Percentiles rank a stretch among this genome's conserved stretches.
phyloP scores from a whole-genome alignment of 2,888 invertebrate genomes.

The Allacma fusca region DNA sequence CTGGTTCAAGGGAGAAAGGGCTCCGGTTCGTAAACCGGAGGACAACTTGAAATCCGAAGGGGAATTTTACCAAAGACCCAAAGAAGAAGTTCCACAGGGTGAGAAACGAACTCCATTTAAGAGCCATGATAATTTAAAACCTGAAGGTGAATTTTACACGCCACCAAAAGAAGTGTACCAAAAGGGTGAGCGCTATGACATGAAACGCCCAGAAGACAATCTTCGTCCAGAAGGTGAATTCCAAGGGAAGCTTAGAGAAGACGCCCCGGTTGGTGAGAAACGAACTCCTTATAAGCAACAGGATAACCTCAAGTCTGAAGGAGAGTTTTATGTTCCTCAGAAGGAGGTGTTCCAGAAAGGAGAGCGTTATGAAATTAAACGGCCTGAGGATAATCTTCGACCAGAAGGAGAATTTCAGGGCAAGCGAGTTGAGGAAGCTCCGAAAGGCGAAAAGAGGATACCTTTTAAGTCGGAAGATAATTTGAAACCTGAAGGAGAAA shows the following conservation, averaged over 20 bases:
- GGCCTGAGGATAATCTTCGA: conserved; percentile 68
- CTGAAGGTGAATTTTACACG: too few species aligned
- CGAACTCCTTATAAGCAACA: conserved; percentile 65
- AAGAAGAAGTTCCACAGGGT: conserved; percentile 65
- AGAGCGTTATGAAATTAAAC: conserved; percentile 62
- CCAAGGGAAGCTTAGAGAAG: conserved; percentile 65
- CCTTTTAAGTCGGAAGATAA: conserved; percentile 67
- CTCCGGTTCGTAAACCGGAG: conserved; percentile 65
- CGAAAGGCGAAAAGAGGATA: conserved; percentile 62
- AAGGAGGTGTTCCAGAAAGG: conserved; percentile 42
- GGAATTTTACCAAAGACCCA: conserved; percentile 70
- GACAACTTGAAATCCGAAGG: conserved; percentile 70
- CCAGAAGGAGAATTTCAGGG: conserved; percentile 64
- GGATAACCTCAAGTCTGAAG: conserved; percentile 69
- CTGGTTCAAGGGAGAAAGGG: conserved; percentile 64
- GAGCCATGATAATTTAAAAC: too few species aligned
- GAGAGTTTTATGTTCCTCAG: conserved; percentile 64
- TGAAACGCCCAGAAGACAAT: conserved; percentile 68
- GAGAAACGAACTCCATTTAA: too few species aligned
- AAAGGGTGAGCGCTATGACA: conserved; percentile 66
- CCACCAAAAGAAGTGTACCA: conserved; percentile 57
- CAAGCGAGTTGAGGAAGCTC: conserved; percentile 62
- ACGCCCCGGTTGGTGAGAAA: conserved; percentile 62
- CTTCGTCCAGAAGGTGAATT: too few species aligned
- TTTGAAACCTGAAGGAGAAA: conserved; percentile 51